phyloP scores from a whole-genome alignment of 2,888 invertebrate species.

The Lepidochitona cinerea region DNA sequence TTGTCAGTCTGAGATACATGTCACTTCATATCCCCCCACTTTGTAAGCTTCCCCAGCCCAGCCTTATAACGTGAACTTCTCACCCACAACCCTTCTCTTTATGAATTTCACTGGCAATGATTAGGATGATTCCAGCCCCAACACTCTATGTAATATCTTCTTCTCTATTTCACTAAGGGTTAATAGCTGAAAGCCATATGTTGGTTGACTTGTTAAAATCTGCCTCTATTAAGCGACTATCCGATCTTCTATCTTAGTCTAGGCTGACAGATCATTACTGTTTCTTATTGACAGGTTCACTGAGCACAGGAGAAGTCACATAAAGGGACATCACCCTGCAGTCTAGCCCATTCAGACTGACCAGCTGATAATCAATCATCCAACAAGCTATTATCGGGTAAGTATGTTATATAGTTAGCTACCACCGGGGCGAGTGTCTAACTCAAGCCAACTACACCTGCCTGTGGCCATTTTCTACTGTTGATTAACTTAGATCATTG shows the following conservation, averaged over 20 bases:
- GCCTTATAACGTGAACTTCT: too few relatives aligned
- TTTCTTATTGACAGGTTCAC: not conserved
- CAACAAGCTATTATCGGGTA: too few relatives aligned
- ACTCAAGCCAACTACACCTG: too few relatives aligned
- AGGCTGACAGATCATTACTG: not conserved
- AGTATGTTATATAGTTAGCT: too few relatives aligned
- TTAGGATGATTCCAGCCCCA: not conserved
- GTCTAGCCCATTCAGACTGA: not conserved
- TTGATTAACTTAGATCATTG: too few relatives aligned
- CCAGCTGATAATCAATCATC: not conserved
- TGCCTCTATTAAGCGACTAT: not conserved
- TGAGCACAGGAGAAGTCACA: too few relatives aligned
- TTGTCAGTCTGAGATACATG: not conserved
- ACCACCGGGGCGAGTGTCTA: too few relatives aligned
- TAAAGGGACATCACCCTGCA: too few relatives aligned
- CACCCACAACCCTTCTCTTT: not conserved
- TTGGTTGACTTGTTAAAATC: not conserved
- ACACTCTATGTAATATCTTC: not conserved
- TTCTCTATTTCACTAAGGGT: not conserved
- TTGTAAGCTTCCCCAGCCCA: slow-evolving; percentile 1
- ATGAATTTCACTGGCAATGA: not conserved
- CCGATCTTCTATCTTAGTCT: not conserved
- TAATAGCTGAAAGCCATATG: not conserved
- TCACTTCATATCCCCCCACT: slow-evolving; percentile 1
- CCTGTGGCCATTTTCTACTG: too few relatives aligned